Percentiles rank a stretch among this genome's conserved stretches.
Evolutionary conservation across 2,888 invertebrate species (phyloP).

Genomic region (Coleophora deauratella): DNA sequence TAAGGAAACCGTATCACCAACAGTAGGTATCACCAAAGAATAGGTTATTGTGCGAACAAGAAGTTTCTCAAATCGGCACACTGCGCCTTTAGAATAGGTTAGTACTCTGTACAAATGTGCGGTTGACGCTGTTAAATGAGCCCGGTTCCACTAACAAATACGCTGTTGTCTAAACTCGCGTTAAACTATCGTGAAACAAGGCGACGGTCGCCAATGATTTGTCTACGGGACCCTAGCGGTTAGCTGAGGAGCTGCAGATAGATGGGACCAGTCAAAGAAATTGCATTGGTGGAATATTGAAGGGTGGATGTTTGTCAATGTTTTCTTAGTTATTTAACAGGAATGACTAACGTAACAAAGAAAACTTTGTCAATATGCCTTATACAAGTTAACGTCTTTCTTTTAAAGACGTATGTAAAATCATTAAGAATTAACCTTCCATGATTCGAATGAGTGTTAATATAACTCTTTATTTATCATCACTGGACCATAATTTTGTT

Average conservation of each 20-base stretch:
- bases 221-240: slow-evolving; percentile 33
- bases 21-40: no score
- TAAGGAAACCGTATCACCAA: no score
- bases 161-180: slow-evolving; percentile 47
- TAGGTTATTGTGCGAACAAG: background rate
- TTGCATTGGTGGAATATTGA: slow-evolving; percentile 6
- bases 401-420: no score
- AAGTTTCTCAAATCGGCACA: background rate
- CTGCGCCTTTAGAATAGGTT: slow-evolving; percentile 4
- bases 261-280: slow-evolving; percentile 4
- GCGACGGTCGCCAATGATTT: slow-evolving; percentile 49
- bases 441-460: no score
- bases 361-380: no score
- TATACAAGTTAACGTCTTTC: no score
- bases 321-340: no score
- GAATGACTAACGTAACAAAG: no score
- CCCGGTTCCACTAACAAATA: slow-evolving; percentile 57
- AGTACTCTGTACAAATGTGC: slow-evolving; percentile 55
- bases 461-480: no score
- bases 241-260: background rate
- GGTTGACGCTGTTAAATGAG: slow-evolving; percentile 68
- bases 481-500: no score
- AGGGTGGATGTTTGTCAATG: no score
- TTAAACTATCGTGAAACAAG: slow-evolving; percentile 59
- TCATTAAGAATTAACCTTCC: no score